These are phyloP conservation scores for Eulemur albifrons DNA, from an alignment of 2,797 vertebrate species.

Conservation along the genomic window DNA sequence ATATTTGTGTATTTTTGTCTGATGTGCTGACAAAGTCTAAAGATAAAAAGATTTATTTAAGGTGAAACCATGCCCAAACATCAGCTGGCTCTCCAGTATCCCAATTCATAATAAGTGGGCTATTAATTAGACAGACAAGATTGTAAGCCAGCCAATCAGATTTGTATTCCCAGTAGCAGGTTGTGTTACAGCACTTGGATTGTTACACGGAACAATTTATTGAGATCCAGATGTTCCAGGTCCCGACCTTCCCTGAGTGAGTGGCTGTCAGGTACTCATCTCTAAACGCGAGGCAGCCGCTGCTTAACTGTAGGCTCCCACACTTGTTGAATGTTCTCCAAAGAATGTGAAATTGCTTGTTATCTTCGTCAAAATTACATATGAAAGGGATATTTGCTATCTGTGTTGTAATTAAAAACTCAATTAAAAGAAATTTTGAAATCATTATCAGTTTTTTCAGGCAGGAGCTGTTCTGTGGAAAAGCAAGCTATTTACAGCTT, in stretches of 20 bases:
- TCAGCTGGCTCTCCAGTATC: neutral
- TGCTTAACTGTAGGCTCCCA: neutral
- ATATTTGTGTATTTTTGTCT: neutral
- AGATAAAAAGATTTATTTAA: slow-evolving; percentile 1
- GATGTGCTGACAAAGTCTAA: neutral
- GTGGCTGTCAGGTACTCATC: slow-evolving; percentile 28
- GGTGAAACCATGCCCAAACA: neutral
- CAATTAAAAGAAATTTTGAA: slow-evolving; percentile 73
- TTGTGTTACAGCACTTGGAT: neutral
- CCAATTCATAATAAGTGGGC: neutral
- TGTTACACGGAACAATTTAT: slow-evolving; percentile 5
- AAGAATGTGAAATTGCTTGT: slow-evolving; percentile 63
- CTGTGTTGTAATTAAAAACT: slow-evolving; percentile 73
- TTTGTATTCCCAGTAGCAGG: neutral
- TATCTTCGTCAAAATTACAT: slow-evolving; percentile 59
- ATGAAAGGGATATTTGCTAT: slow-evolving; percentile 50
- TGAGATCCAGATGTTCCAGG: slow-evolving; percentile 49
- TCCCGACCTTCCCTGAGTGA: neutral
- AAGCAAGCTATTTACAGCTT: slow-evolving; percentile 36
- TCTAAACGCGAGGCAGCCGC: slow-evolving; percentile 3
- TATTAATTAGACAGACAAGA: neutral
- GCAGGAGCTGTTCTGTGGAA: slow-evolving; percentile 5
- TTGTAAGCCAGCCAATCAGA: neutral
- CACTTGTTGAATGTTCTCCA: slow-evolving; percentile 54
- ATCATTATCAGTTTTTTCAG: slow-evolving; percentile 65